These are phyloP conservation scores for Macrosiphum euphorbiae DNA, from an alignment of 2,888 invertebrate genomes.

Conservation along the genomic window DNA sequence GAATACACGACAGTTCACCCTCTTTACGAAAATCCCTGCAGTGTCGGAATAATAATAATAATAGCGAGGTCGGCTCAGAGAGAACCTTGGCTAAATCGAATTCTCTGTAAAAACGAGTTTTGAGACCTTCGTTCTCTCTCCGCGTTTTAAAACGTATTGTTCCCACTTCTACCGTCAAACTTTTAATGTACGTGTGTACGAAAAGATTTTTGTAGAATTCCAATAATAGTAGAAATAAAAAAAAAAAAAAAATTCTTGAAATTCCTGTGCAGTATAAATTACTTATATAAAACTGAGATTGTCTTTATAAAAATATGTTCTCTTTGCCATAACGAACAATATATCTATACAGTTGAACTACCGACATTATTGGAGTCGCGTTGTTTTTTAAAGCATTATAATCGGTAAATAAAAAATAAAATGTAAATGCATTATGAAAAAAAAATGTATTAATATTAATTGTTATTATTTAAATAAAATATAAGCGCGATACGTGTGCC, in stretches of 20 bases:
- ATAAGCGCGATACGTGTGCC: neutral
- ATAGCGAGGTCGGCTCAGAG: neutral
- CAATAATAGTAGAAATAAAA: neutral
- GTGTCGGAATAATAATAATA: slow-evolving; percentile 1
- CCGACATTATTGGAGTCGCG: neutral
- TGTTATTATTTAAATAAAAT: neutral
- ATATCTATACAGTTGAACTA: neutral
- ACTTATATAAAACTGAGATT: neutral
- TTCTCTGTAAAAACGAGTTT: slow-evolving; percentile 32
- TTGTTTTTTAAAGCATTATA: neutral
- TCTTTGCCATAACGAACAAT: neutral
- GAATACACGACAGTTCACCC: slow-evolving; percentile 25
- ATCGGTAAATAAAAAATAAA: neutral
- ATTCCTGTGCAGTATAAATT: neutral
- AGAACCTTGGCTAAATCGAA: neutral
- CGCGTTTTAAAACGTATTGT: slow-evolving; percentile 2
- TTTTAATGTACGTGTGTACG: neutral
- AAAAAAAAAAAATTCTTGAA: neutral
- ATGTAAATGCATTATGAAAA: neutral
- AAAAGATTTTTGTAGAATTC: slow-evolving; percentile 7
- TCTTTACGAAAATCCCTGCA: slow-evolving; percentile 4
- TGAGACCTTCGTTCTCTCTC: neutral
- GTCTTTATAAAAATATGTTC: neutral
- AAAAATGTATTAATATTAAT: neutral
- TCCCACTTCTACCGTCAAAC: neutral